Evolutionary conservation across 2,888 invertebrate genomes (phyloP).

Genomic region (Scelioninae gen. 2): DNA sequence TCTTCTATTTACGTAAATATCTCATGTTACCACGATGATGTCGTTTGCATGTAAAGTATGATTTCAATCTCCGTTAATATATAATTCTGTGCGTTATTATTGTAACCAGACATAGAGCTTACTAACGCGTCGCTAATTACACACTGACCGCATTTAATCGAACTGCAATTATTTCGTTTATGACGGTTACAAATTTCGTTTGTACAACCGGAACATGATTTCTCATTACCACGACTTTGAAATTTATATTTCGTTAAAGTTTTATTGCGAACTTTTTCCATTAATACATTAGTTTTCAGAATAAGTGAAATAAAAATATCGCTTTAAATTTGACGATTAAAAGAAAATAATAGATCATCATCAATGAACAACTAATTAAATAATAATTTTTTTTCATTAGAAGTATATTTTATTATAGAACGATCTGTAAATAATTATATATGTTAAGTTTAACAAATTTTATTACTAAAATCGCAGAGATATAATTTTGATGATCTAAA

Average conservation of each 20-base stretch:
- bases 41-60: slow-evolving; percentile 35
- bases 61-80: slow-evolving; percentile 44
- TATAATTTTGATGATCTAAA: no score
- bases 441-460: no score
- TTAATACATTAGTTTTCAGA: slow-evolving; percentile 3
- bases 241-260: background rate
- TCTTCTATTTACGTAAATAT: slow-evolving; percentile 8
- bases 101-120: slow-evolving; percentile 26
- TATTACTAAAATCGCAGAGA: no score
- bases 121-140: slow-evolving; percentile 43
- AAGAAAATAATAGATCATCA: no score
- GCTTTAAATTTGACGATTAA: background rate
- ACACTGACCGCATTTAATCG: slow-evolving; percentile 47
- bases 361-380: no score
- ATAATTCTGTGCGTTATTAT: slow-evolving; percentile 43
- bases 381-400: no score
- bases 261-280: slow-evolving; percentile 7
- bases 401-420: no score
- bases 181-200: slow-evolving; percentile 34
- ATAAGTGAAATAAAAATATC: background rate
- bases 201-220: slow-evolving; percentile 27
- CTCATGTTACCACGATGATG: slow-evolving; percentile 27
- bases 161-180: slow-evolving; percentile 40
- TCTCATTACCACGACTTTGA: slow-evolving; percentile 14
- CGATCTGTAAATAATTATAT: no score